phyloP scores from a whole-genome alignment of 2,797 vertebrate species.

The Silurus lanzhouensis region DNA sequence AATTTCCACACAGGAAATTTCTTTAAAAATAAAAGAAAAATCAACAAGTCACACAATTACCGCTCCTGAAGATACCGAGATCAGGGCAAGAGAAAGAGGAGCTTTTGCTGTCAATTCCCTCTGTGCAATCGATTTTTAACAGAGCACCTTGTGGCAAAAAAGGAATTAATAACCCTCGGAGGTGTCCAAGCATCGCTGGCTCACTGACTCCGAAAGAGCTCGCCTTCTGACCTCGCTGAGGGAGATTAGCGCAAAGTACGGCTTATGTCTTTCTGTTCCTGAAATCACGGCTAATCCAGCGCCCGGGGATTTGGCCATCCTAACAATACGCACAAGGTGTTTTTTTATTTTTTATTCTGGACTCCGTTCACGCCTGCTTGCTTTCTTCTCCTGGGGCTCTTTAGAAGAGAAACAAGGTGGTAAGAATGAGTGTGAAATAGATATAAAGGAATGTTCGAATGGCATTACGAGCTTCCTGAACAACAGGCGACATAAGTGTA shows the following conservation, averaged over 20 bases:
- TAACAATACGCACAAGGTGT: conserved; percentile 46
- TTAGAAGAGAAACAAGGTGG: conserved; percentile 9
- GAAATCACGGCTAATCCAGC: conserved; percentile 58
- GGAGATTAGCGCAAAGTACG: conserved; percentile 53
- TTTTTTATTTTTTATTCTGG: conserved; percentile 34
- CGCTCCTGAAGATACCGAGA: not conserved
- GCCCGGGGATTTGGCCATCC: conserved; percentile 47
- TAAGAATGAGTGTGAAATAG: not conserved
- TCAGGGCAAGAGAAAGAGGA: conserved; percentile 40
- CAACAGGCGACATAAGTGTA: too few species aligned
- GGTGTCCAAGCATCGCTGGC: conserved; percentile 48
- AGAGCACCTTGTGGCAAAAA: conserved; percentile 51
- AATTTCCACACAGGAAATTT: not conserved
- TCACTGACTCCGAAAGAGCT: conserved; percentile 52
- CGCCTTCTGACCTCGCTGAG: conserved; percentile 50
- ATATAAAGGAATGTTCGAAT: not conserved
- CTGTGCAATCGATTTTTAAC: conserved; percentile 55
- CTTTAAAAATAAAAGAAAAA: too few species aligned
- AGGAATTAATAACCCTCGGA: conserved; percentile 56
- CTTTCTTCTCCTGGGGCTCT: conserved; percentile 37
- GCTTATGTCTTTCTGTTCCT: conserved; percentile 51
- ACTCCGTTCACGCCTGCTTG: conserved; percentile 3
- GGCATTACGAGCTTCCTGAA: not conserved
- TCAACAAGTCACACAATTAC: not conserved
- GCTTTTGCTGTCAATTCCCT: conserved; percentile 51